Evolutionary conservation across 1,140 invertebrate species (phyloP), one percentile per base, ranked within the genome.

Genomic region (Heliothis virescens): DNA sequence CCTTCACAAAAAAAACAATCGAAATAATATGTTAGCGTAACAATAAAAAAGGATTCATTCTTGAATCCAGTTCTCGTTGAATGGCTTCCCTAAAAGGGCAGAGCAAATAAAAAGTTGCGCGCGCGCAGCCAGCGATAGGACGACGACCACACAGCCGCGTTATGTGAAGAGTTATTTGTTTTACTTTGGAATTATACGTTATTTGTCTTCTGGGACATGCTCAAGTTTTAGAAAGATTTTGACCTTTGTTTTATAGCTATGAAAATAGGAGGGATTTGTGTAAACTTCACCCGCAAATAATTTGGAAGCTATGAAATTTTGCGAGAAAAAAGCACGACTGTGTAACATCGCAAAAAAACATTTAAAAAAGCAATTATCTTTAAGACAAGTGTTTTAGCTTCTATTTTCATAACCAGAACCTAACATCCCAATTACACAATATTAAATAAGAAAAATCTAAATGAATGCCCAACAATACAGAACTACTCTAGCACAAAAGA

Each of bases 11-110:
- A 21, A 60, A 53, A 26, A 47, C 12, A 15, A 63, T 7, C 13
- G 62, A 53, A 34, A 73, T 75, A 53, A 69, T 26, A 77, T 62
- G 57, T 82, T 79, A 82, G 34, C 16, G 55, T 60, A 52, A 34
- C 57, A 67, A 82, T 21, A 57, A 79, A 63, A 80, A 69, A 59
- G 13, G 1, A 76, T 69, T 80, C 62, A 71, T 59, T 65, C 62
- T 67, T 47, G 26, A 74, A 82, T 82, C 83, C 80, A 76, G 83
- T 78, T 81, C 65, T 75, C 78, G 60, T 80, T 82, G 83, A 82
- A 81, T 78, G 80, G 74, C n/a, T 47, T 59, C 69, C 75, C 65
- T 53, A 69, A 82, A 82, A 84, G 80, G 67, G 75, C 59, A 67
- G 34, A 41, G 34, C 16, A 73, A 78, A 82, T 53, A 74, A 82